Evolutionary conservation across 2,113 vertebrate genomes (phyloP), one percentile per base, ranked within the genome.

Genomic region (Lasiurus borealis): DNA sequence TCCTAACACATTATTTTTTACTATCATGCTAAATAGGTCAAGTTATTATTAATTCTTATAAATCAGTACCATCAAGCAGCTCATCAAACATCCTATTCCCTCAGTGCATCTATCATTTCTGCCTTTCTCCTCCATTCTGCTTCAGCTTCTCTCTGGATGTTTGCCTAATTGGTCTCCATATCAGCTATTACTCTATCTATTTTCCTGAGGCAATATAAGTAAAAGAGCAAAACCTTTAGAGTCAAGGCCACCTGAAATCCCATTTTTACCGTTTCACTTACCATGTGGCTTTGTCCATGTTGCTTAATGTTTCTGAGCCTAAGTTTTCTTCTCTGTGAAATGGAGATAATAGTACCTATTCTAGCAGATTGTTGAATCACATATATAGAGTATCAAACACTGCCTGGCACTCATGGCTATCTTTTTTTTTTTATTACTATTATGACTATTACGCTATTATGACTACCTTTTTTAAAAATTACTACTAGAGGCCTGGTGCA

Each of bases 201-300:
- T 91, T 87, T 68, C 4, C 78, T 68, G 54, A 85, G 21, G 72
- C 34, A 59, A n/a, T 54, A 12, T 23, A 90, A 83, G 44, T 59
- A 84, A 87, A 76, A 92, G 44, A 81, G 19, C 34, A 66, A 46
- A 92, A 48, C 27, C 27, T 83, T 92, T 78, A 71, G 46, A 29
- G 18, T 76, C 82, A 84, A 40, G 40, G 8, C 52, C 11, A 78
- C 31, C 12, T n/a, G 46, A 8, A 72, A 16, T 76, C 10, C 23
- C 34, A 36, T 48, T 71, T 82, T 92, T 89, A 69, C 29, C 59
- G 18, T 69, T 76, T 66, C 46, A 46, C 29, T 80, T 78, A 31
- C 1, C 46, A 0, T 11, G 40, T 83, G 52, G 52, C 62, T 92
- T 71, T 50, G 14, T 23, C 14, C 50, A 90, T 72, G 75, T 89